Evolutionary conservation across 2,888 invertebrate genomes (phyloP).

Genomic region (Ctena decussata): DNA sequence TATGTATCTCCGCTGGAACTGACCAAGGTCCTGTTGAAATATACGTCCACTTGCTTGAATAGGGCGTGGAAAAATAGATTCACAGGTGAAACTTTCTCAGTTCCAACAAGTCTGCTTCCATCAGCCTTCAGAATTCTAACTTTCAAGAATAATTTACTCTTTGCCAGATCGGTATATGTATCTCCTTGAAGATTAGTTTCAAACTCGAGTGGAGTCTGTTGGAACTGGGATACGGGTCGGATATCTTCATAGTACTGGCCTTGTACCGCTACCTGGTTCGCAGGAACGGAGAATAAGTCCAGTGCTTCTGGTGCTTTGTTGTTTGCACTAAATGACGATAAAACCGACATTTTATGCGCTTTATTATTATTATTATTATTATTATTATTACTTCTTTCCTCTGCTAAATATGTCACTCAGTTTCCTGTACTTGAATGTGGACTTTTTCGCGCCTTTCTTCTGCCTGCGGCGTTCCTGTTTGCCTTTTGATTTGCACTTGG

Average conservation of each 20-base stretch:
- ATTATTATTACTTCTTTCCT: neutral
- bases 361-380: too few relatives aligned
- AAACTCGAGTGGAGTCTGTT: neutral
- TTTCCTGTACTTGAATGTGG: neutral
- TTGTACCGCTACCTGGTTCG: neutral
- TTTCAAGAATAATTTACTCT: neutral
- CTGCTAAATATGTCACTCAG: neutral
- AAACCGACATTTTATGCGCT: constrained; percentile 8
- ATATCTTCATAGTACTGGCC: neutral
- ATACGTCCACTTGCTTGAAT: constrained; percentile 44
- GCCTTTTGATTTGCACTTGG: neutral
- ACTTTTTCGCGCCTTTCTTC: neutral
- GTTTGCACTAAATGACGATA: neutral
- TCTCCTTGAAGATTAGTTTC: neutral
- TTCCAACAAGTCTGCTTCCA: neutral
- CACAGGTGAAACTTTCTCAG: neutral
- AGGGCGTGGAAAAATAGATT: constrained; percentile 36
- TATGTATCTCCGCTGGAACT: constrained; percentile 50
- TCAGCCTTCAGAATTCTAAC: neutral
- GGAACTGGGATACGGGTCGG: neutral
- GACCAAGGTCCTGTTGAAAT: constrained; percentile 30
- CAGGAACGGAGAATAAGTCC: neutral
- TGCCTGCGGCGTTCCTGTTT: neutral
- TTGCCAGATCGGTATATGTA: neutral
- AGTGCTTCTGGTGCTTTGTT: neutral